Conservation (phyloP, 2,888 invertebrate genomes). For the Chrysodeixis includens region DNA sequence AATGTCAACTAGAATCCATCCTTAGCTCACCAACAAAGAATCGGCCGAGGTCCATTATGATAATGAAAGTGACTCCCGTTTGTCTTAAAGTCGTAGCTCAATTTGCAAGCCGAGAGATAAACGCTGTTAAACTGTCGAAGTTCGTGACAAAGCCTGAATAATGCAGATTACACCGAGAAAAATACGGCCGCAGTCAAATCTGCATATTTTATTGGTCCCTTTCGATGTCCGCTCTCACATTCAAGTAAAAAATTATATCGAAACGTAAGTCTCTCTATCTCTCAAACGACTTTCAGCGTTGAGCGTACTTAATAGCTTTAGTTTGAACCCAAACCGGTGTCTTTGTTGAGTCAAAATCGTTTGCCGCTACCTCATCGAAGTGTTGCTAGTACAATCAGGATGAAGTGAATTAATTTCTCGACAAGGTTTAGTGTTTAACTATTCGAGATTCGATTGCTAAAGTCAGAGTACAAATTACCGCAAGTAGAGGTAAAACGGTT, state of each 20-base stretch:
- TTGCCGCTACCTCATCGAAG: slow-evolving; percentile 54
- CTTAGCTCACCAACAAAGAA: slow-evolving; percentile 85
- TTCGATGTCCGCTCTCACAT: slow-evolving; percentile 78
- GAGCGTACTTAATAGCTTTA: slow-evolving; percentile 56
- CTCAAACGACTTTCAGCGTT: slow-evolving; percentile 50
- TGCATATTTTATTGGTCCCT: slow-evolving; percentile 88
- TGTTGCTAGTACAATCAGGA: slow-evolving; percentile 57
- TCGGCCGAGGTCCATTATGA: slow-evolving; percentile 87
- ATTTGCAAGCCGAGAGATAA: slow-evolving; percentile 89
- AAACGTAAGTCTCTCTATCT: slow-evolving; percentile 55
- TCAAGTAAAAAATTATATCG: slow-evolving; percentile 71
- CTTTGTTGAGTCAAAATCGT: slow-evolving; percentile 50
- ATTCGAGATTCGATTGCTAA: slow-evolving; percentile 69
- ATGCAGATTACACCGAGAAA: slow-evolving; percentile 89
- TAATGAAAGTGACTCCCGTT: slow-evolving; percentile 89
- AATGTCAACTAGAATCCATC: slow-evolving; percentile 79
- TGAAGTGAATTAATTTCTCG: slow-evolving; percentile 68
- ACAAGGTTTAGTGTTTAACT: slow-evolving; percentile 62
- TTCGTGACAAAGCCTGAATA: slow-evolving; percentile 89
- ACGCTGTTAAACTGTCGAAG: slow-evolving; percentile 90
- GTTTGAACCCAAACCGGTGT: slow-evolving; percentile 43
- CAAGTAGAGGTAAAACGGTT: slow-evolving; percentile 65
- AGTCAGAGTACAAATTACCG: slow-evolving; percentile 72
- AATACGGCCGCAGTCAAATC: slow-evolving; percentile 89
- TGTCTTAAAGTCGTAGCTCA: slow-evolving; percentile 90